Evolutionary conservation across 2,113 vertebrate genomes (phyloP).

Genomic region (Proterorhinus semilunaris): DNA sequence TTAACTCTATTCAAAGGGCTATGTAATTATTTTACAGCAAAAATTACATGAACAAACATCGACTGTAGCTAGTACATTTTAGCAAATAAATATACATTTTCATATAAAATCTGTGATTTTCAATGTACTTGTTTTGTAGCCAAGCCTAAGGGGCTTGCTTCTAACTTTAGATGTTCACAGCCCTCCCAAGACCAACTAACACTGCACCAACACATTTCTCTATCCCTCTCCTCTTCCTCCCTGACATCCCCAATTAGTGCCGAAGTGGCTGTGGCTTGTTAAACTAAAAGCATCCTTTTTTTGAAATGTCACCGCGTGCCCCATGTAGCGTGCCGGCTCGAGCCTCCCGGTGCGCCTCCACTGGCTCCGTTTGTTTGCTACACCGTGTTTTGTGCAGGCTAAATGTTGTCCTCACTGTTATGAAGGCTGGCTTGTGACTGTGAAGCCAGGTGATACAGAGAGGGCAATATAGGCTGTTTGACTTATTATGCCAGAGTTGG

Average conservation of each 20-base stretch:
- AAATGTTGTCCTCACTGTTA: conserved; percentile 27
- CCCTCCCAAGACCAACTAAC: not conserved
- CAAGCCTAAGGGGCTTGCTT: not conserved
- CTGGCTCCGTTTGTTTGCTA: conserved; percentile 38
- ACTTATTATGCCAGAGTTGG: conserved; percentile 32
- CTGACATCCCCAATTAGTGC: conserved; percentile 66
- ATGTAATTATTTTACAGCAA: too few species aligned
- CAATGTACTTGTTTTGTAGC: too few species aligned
- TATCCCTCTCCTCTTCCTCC: conserved; percentile 21
- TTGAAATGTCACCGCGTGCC: conserved; percentile 69
- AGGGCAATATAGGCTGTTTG: not conserved
- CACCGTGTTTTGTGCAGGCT: conserved; percentile 33
- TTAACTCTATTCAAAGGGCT: too few species aligned
- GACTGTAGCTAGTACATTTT: too few species aligned
- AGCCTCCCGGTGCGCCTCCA: conserved; percentile 39
- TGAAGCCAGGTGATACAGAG: conserved; percentile 8
- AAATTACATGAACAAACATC: too few species aligned
- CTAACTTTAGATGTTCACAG: not conserved
- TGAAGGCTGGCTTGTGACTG: conserved; percentile 3
- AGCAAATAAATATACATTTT: too few species aligned
- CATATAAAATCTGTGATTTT: too few species aligned
- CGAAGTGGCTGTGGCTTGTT: conserved; percentile 58
- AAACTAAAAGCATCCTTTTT: conserved; percentile 69
- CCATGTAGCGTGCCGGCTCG: conserved; percentile 51
- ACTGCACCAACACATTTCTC: conserved; percentile 2